phyloP scores from a whole-genome alignment of 2,888 invertebrate species.

The Drosophila mimica region DNA sequence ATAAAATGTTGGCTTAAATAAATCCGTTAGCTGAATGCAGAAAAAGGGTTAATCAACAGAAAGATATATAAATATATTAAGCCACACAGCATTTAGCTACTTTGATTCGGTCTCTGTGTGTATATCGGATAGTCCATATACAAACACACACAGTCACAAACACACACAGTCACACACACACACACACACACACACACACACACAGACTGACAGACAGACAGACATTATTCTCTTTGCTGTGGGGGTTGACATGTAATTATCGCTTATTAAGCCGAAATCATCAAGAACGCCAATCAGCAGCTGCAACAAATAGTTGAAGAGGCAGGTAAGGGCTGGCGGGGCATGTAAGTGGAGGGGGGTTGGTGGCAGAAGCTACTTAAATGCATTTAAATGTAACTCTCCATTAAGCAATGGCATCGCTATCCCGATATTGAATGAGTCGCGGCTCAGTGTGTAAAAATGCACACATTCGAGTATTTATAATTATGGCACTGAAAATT shows the following conservation, averaged over 20 bases:
- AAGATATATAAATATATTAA: background rate
- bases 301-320: constrained; percentile 16
- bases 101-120: constrained; percentile 17
- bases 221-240: constrained; percentile 12
- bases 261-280: constrained; percentile 62
- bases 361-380: constrained; percentile 70
- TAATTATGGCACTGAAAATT: constrained; percentile 74
- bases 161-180: constrained; percentile 3
- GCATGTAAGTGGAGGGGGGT: background rate
- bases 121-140: background rate
- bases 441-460: constrained; percentile 18
- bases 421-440: constrained; percentile 31
- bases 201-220: background rate
- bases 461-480: constrained; percentile 51
- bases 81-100: constrained; percentile 5
- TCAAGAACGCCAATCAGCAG: constrained; percentile 55
- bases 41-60: background rate
- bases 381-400: constrained; percentile 77
- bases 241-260: constrained; percentile 64
- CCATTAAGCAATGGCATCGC: constrained; percentile 58
- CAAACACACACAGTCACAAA: background rate
- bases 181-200: background rate
- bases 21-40: background rate
- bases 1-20: background rate
- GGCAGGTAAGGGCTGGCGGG: too few relatives aligned